Evolutionary conservation across 2,888 invertebrate species (phyloP).

Genomic region (Coecobrya sp.): DNA sequence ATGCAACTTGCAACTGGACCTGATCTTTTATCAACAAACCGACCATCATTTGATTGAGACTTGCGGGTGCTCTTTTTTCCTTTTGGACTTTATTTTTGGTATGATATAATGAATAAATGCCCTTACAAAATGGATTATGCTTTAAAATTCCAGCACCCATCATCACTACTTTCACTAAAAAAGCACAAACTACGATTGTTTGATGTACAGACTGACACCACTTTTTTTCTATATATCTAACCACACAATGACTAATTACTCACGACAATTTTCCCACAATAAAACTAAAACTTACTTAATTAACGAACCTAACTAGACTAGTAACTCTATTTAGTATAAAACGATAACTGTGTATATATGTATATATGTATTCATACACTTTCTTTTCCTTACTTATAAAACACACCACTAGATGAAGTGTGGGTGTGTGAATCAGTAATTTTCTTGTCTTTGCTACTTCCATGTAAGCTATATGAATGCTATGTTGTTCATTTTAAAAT

Average conservation of each 20-base stretch:
- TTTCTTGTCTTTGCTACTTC: slow-evolving; percentile 8
- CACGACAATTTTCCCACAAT: slow-evolving; percentile 2
- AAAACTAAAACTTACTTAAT: slow-evolving; percentile 24
- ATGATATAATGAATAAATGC: slow-evolving; percentile 43
- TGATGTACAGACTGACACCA: slow-evolving; percentile 63
- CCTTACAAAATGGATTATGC: slow-evolving; percentile 19
- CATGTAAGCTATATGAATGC: background rate
- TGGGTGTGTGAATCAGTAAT: background rate
- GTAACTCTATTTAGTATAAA: background rate
- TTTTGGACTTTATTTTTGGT: slow-evolving; percentile 54
- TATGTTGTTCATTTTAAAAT: background rate
- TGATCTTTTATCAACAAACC: slow-evolving; percentile 29
- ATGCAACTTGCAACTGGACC: slow-evolving; percentile 39
- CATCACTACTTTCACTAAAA: slow-evolving; percentile 30
- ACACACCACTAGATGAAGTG: background rate
- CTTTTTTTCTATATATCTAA: no score
- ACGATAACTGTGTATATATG: slow-evolving; percentile 25
- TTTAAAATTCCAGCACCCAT: slow-evolving; percentile 36
- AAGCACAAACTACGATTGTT: background rate
- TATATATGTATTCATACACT: slow-evolving; percentile 17
- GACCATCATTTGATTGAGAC: slow-evolving; percentile 44
- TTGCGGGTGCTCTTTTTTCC: slow-evolving; percentile 45
- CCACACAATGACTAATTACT: slow-evolving; percentile 49
- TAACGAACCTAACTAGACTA: slow-evolving; percentile 49
- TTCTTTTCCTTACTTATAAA: background rate